Conservation (phyloP, 2,888 invertebrate species). For the Stenoptilia bipunctidactyla region DNA sequence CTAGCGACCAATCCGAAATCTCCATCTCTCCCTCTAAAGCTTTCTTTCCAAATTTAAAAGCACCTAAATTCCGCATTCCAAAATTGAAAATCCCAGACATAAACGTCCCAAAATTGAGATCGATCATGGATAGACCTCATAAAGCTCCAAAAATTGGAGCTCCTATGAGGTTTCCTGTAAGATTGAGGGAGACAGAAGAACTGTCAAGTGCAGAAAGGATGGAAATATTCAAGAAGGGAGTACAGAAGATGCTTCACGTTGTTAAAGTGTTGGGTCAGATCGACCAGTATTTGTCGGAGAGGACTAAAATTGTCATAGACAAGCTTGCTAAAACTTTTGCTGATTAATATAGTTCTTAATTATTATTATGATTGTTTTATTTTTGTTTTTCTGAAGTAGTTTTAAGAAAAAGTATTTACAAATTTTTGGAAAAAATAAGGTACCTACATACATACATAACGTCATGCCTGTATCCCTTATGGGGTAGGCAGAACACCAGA, state of each 20-base stretch:
- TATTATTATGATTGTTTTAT: too few species aligned
- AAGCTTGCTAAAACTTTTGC: slow-evolving; percentile 48
- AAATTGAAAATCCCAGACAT: slow-evolving; percentile 31
- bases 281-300: slow-evolving; percentile 52
- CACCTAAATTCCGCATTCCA: slow-evolving; percentile 36
- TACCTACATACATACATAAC: too few species aligned
- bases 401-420: too few species aligned
- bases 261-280: slow-evolving; percentile 55
- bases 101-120: slow-evolving; percentile 8
- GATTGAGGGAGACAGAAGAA: slow-evolving; percentile 22
- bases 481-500: too few species aligned
- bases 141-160: slow-evolving; percentile 36
- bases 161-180: slow-evolving; percentile 23
- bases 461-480: too few species aligned
- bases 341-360: slow-evolving; percentile 22
- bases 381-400: too few species aligned
- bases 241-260: slow-evolving; percentile 52
- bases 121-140: slow-evolving; percentile 11
- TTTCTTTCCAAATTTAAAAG: slow-evolving; percentile 30
- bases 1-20: slow-evolving; percentile 33
- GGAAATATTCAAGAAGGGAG: slow-evolving; percentile 54
- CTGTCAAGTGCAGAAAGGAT: slow-evolving; percentile 50
- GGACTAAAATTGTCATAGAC: slow-evolving; percentile 50
- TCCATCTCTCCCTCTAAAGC: slow-evolving; percentile 39
- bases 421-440: too few species aligned